These are phyloP conservation scores for Gymnocypris eckloni DNA, from an alignment of 2,797 vertebrate species.

Conservation along the genomic window DNA sequence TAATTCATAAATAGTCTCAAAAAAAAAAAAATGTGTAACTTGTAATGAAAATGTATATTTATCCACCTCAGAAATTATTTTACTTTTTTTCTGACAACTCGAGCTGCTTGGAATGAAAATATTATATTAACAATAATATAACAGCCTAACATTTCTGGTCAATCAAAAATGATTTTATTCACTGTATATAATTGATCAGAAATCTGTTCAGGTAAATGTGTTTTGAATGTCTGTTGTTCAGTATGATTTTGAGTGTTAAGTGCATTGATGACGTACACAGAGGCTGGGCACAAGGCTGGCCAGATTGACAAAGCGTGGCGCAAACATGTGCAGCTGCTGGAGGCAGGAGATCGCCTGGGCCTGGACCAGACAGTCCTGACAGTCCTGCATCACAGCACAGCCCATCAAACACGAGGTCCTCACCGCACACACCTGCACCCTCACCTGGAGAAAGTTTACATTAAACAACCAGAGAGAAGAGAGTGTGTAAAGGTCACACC, in stretches of 20 bases:
- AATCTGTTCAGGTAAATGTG: too few relatives aligned
- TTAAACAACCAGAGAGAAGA: background rate
- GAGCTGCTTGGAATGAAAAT: too few relatives aligned
- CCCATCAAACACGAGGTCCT: slow-evolving; percentile 86
- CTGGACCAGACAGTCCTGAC: slow-evolving; percentile 87
- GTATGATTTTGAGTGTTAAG: background rate
- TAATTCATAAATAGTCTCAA: too few relatives aligned
- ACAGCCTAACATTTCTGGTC: too few relatives aligned
- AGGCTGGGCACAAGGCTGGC: slow-evolving; percentile 86
- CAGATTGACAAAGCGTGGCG: slow-evolving; percentile 88
- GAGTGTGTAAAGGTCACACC: background rate
- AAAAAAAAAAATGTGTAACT: too few relatives aligned
- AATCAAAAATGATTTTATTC: too few relatives aligned
- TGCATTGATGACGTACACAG: slow-evolving; percentile 83
- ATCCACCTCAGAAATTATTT: too few relatives aligned
- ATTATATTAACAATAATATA: too few relatives aligned
- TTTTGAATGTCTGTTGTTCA: background rate
- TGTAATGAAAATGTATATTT: too few relatives aligned
- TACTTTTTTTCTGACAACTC: too few relatives aligned
- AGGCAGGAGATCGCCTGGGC: slow-evolving; percentile 89
- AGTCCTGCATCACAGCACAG: slow-evolving; percentile 88
- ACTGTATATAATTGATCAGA: too few relatives aligned
- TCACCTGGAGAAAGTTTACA: slow-evolving; percentile 71
- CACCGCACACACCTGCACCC: slow-evolving; percentile 73
- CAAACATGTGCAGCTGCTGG: slow-evolving; percentile 97